phyloP scores from a whole-genome alignment of 2,888 invertebrate genomes.

The Sminthurides aquaticus region DNA sequence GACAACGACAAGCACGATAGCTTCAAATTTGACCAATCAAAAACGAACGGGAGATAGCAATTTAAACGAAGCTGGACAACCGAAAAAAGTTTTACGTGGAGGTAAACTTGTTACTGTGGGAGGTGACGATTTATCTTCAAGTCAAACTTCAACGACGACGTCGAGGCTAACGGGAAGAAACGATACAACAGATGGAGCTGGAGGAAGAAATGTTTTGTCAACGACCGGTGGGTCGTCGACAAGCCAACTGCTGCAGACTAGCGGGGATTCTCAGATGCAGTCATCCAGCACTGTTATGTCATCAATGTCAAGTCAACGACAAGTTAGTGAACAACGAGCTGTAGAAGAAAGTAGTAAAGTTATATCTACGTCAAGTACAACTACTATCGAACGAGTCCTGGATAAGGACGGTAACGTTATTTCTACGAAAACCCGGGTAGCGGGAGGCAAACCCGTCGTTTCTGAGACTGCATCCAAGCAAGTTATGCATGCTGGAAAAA shows the following conservation, averaged over 20 bases:
- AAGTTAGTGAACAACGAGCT: constrained; percentile 14
- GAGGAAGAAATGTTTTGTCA: too few relatives aligned
- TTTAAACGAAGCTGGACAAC: neutral
- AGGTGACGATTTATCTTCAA: neutral
- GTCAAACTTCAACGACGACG: neutral
- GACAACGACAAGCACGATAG: neutral
- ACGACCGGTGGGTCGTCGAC: neutral
- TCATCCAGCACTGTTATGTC: neutral
- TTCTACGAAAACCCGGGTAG: constrained; percentile 1
- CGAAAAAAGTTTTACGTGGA: constrained; percentile 29
- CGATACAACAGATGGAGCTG: too few relatives aligned
- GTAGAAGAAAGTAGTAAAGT: constrained; percentile 16
- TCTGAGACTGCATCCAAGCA: constrained; percentile 9
- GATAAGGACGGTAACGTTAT: constrained; percentile 19
- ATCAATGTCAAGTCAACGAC: constrained; percentile 7
- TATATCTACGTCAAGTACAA: constrained; percentile 16
- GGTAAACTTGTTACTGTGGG: constrained; percentile 33
- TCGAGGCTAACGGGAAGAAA: too few relatives aligned
- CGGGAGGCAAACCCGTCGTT: constrained; percentile 15
- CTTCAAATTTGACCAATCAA: too few relatives aligned
- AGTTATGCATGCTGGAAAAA: constrained; percentile 9
- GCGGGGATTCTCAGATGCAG: neutral
- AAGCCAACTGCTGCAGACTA: too few relatives aligned
- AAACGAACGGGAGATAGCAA: constrained; percentile 3
- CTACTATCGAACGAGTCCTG: constrained; percentile 11